phyloP scores from a whole-genome alignment of 2,797 vertebrate species.

The Miichthys miiuy region DNA sequence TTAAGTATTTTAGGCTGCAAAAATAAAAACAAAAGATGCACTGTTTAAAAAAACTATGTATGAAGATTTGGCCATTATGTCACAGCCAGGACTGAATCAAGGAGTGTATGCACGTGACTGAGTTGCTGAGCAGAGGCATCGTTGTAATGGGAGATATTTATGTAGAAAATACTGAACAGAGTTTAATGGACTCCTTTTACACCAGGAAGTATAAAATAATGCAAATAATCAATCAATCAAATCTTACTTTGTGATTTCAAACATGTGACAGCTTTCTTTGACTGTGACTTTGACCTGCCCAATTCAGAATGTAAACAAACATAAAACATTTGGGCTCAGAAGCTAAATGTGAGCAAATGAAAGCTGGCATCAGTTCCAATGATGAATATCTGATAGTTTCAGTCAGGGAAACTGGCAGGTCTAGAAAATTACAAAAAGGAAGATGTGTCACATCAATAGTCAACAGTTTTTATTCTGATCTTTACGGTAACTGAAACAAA shows the following conservation, averaged over 20 bases:
- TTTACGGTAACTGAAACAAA: neutral
- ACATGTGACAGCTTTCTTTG: neutral
- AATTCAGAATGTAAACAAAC: neutral
- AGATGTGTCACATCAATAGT: neutral
- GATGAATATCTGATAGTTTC: neutral
- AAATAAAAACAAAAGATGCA: slow-evolving; percentile 27
- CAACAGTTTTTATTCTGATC: neutral
- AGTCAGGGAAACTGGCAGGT: neutral
- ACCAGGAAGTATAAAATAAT: neutral
- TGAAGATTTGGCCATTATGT: neutral
- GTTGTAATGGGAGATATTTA: neutral
- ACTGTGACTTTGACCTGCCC: no score
- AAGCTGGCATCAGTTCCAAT: neutral
- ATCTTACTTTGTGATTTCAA: neutral
- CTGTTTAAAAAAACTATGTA: neutral
- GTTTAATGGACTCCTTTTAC: neutral
- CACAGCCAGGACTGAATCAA: neutral
- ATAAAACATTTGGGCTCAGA: neutral
- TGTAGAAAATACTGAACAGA: neutral
- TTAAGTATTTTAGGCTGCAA: slow-evolving; percentile 93
- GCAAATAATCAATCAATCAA: neutral
- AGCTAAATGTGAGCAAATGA: neutral
- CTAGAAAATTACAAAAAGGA: neutral
- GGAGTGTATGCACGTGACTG: neutral
- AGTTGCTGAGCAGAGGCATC: neutral